Percentiles rank a stretch among this genome's conserved stretches.
phyloP scores from a whole-genome alignment of 2,113 vertebrate genomes.

The Calcarius ornatus region DNA sequence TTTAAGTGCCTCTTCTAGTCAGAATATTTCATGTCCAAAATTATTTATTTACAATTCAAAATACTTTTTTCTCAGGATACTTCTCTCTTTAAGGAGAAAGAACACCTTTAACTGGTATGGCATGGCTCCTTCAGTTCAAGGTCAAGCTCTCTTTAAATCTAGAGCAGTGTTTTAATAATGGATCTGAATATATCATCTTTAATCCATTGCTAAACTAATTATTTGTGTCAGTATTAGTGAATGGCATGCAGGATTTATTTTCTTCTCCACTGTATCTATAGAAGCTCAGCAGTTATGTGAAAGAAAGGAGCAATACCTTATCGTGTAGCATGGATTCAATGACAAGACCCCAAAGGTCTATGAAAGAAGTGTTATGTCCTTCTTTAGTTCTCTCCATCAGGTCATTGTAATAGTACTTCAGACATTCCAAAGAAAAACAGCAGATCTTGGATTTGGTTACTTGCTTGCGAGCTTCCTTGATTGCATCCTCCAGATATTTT shows the following conservation, averaged over 20 bases:
- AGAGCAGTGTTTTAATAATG: not conserved
- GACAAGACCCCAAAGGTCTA: slow-evolving; percentile 76
- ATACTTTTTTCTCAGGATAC: not conserved
- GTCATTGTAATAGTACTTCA: slow-evolving; percentile 70
- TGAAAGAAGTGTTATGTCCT: slow-evolving; percentile 73
- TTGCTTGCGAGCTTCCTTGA: slow-evolving; percentile 67
- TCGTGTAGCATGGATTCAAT: slow-evolving; percentile 77
- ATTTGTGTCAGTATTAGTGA: not conserved
- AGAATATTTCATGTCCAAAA: not conserved
- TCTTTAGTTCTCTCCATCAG: slow-evolving; percentile 61
- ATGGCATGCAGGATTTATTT: not conserved
- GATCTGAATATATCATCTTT: not conserved
- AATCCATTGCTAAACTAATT: not conserved
- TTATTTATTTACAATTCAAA: not conserved
- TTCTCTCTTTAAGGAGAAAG: not conserved
- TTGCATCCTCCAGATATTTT: slow-evolving; percentile 67
- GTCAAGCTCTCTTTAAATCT: not conserved
- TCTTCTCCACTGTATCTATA: not conserved
- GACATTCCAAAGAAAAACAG: slow-evolving; percentile 63
- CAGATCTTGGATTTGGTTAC: slow-evolving; percentile 77
- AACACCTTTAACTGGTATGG: not conserved
- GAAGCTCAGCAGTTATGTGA: not conserved
- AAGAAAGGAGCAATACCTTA: slow-evolving; percentile 63
- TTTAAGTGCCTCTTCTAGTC: not conserved
- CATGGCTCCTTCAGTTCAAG: not conserved